Evolutionary conservation across 2,797 vertebrate genomes (phyloP), one percentile per base, ranked within the genome.

Genomic region (Huso huso): DNA sequence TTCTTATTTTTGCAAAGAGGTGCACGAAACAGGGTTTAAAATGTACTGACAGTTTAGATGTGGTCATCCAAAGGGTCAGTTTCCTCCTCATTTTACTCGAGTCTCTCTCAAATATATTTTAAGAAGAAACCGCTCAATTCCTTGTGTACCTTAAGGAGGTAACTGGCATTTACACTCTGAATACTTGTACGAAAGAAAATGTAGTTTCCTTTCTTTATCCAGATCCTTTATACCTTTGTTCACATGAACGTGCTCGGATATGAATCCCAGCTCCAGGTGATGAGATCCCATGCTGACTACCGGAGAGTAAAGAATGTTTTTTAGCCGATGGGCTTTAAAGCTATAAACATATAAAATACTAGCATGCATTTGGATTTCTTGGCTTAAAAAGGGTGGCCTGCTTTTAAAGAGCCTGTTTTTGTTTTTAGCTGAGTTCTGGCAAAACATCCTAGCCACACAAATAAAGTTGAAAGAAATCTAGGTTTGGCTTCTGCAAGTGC

Each of bases 371-470:
- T 37, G 23, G 23, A 37, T 67, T 65, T 69, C 51, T 12, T 67
- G 60, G 66, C 75, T 66, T 67, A 64, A 66, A 61, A 64, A 72
- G 55, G 55, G 49, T 68, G 64, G 71, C 69, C 57, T 67, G 69
- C 68, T 76, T 75, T 73, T 71, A 73, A 64, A 71, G 69, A 61
- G 67, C 61, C 69, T 66, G 61, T 64, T 74, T 76, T 77, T 68
- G 70, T 69, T 49, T 71, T 74, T 67, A 67, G 75, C 23, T 37
- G 23, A 70, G 74, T 61, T 70, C 63, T 78, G 74, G 72, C 70
- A 79, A 74, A 81, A 77, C 71, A 71, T 66, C 51, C 65, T 49
- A 71, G 77, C 79, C 79, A 66, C 78, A 80, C 76, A 68, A 61
- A 73, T 68, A 12, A 66, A 72, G 68, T 76, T 75, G 66, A 77